A percentile compares a stretch with the other conserved stretches of the same genome.
Conservation (phyloP, 2,113 vertebrate genomes). For the Anser cygnoides region DNA sequence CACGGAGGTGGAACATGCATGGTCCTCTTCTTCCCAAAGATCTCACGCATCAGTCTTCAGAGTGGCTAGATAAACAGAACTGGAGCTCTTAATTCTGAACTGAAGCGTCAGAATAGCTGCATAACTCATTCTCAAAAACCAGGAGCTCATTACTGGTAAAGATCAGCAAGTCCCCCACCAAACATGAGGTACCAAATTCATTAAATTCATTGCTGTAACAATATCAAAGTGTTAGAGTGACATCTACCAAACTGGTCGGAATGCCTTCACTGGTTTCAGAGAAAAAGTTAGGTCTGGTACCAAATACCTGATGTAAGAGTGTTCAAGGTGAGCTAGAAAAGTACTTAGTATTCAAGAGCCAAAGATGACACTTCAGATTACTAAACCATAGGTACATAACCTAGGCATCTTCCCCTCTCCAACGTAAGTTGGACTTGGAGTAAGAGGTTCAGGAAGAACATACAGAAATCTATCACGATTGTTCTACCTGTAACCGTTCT, state of each 20-base stretch:
- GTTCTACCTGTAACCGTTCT: neutral
- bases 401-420: neutral
- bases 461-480: neutral
- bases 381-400: neutral
- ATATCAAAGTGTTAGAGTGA: neutral
- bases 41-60: neutral
- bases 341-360: neutral
- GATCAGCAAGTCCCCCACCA: neutral
- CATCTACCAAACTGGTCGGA: neutral
- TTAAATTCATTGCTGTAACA: neutral
- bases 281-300: neutral
- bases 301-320: neutral
- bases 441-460: slow-evolving; percentile 50
- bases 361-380: neutral
- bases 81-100: neutral
- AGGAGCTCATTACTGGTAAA: neutral
- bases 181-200: slow-evolving; percentile 41
- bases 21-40: neutral
- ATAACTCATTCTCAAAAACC: neutral
- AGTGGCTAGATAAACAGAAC: neutral
- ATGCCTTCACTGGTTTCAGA: neutral
- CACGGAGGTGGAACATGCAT: neutral
- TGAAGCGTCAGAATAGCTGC: neutral
- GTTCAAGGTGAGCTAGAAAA: slow-evolving; percentile 15
- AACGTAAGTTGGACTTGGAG: neutral